Conservation (phyloP, 2,888 invertebrate species). For the Pediacus dermestoides region DNA sequence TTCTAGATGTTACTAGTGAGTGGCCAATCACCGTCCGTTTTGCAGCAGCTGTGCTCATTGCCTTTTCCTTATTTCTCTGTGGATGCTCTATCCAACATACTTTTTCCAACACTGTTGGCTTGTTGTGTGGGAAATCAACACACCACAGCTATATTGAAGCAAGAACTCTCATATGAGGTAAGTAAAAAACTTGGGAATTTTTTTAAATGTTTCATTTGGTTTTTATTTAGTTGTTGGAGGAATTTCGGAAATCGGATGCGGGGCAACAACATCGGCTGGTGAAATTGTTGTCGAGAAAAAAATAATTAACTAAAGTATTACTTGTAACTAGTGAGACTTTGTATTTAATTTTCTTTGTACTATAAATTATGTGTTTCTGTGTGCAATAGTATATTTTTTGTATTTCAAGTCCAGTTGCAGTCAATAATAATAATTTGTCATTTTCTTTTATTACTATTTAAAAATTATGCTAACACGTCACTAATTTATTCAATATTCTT, state of each 20-base stretch:
- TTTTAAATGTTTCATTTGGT: slow-evolving; percentile 15
- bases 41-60: slow-evolving; percentile 79
- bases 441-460: too few relatives aligned
- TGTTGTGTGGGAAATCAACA: slow-evolving; percentile 63
- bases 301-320: too few relatives aligned
- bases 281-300: slow-evolving; percentile 45
- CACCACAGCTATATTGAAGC: slow-evolving; percentile 71
- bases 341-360: slow-evolving; percentile 1
- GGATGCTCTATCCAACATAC: slow-evolving; percentile 62
- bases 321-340: slow-evolving; percentile 4
- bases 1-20: slow-evolving; percentile 69
- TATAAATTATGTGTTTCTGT: neutral
- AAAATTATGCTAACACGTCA: too few relatives aligned
- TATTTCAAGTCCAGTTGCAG: too few relatives aligned
- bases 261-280: slow-evolving; percentile 55
- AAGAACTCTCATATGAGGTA: slow-evolving; percentile 63
- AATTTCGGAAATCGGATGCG: slow-evolving; percentile 54
- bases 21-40: slow-evolving; percentile 72
- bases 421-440: too few relatives aligned
- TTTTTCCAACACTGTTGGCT: slow-evolving; percentile 78
- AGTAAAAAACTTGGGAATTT: too few relatives aligned
- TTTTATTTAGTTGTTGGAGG: slow-evolving; percentile 55
- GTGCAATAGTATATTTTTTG: neutral
- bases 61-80: slow-evolving; percentile 87
- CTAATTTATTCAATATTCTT: too few relatives aligned